Conservation (phyloP, 2,888 invertebrate species). For the Saturnia pavonia region DNA sequence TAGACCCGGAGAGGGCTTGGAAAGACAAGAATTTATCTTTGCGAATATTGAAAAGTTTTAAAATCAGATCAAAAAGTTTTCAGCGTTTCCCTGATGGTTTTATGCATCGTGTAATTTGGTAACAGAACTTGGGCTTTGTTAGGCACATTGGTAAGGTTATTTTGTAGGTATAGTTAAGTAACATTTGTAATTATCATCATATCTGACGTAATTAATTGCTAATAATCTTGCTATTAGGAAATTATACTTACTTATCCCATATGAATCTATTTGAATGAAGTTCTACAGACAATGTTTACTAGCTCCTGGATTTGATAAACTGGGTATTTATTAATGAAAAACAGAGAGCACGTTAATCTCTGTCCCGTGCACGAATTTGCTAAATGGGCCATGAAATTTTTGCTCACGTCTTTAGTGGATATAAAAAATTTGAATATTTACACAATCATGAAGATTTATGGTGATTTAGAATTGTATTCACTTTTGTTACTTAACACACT, state of each 20-base stretch:
- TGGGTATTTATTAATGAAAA: slow-evolving; percentile 55
- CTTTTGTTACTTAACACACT: background rate
- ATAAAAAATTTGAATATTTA: slow-evolving; percentile 32
- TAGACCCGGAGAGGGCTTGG: background rate
- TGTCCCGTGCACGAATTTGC: slow-evolving; percentile 58
- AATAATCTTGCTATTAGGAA: background rate
- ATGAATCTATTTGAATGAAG: background rate
- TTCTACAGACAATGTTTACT: slow-evolving; percentile 22
- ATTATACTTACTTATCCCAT: background rate
- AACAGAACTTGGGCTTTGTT: background rate
- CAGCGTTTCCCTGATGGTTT: background rate
- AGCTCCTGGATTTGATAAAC: slow-evolving; percentile 46
- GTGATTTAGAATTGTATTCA: slow-evolving; percentile 10
- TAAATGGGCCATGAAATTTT: slow-evolving; percentile 64
- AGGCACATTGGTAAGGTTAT: background rate
- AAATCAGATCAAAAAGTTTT: background rate
- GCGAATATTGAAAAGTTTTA: background rate
- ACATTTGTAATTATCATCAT: too few relatives aligned
- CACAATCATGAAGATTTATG: slow-evolving; percentile 11
- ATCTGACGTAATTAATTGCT: background rate
- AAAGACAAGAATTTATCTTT: background rate
- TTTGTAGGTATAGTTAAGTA: background rate
- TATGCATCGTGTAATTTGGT: background rate
- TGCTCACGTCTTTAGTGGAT: slow-evolving; percentile 41
- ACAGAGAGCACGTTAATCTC: slow-evolving; percentile 65